Percentiles rank a stretch among this genome's conserved stretches.
Conservation (phyloP, 2,113 vertebrate species). For the Brachypteracias leptosomus region DNA sequence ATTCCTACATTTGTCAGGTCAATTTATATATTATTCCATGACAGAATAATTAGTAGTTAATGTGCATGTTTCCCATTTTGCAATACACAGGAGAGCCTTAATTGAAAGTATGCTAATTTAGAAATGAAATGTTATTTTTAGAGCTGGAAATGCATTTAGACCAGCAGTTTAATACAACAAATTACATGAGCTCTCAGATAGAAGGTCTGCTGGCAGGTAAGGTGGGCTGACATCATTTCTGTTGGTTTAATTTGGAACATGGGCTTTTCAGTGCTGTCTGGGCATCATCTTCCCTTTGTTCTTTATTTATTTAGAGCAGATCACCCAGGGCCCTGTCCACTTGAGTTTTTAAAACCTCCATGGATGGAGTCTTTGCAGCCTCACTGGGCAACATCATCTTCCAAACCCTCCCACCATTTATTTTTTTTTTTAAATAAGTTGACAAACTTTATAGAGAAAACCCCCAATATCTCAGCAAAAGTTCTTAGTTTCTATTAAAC, state of each 20-base stretch:
- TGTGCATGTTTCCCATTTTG: background rate
- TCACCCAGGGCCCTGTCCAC: background rate
- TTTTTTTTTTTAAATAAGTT: background rate
- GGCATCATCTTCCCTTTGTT: background rate
- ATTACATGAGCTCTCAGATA: background rate
- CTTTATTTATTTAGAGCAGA: background rate
- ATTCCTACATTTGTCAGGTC: background rate
- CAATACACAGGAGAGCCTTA: background rate
- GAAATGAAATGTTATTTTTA: slow-evolving; percentile 35
- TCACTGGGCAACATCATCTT: background rate
- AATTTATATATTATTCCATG: background rate
- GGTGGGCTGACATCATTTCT: background rate
- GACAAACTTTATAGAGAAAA: background rate
- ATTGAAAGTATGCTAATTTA: slow-evolving; percentile 48
- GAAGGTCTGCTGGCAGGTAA: background rate
- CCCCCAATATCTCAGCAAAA: background rate
- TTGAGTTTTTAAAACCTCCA: background rate
- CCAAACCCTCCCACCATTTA: rapidly evolving
- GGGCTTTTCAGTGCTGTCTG: background rate
- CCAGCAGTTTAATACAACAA: background rate
- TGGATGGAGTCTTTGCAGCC: background rate
- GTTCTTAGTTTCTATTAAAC: background rate
- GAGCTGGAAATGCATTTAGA: background rate
- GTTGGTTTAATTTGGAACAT: background rate
- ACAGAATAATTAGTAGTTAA: background rate